A percentile compares a stretch with the other conserved stretches of the same genome.
phyloP scores from a whole-genome alignment of 2,888 invertebrate genomes.

The Epinotia ramella region DNA sequence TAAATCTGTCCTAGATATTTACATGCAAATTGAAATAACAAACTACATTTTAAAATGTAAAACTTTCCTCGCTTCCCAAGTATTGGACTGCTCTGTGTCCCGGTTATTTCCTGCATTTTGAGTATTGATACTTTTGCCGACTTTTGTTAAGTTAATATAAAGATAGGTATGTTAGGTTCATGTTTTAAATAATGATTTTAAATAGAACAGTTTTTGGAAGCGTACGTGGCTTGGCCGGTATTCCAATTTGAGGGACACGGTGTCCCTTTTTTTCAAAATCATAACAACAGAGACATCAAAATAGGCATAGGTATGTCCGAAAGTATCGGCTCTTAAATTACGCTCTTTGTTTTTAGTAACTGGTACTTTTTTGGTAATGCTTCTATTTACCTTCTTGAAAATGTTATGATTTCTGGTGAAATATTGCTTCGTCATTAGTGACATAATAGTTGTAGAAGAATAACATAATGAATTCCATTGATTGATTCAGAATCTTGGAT shows the following conservation, averaged over 20 bases:
- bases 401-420: neutral
- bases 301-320: too few species aligned
- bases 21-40: slow-evolving; percentile 28
- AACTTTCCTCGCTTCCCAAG: slow-evolving; percentile 20
- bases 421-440: too few species aligned
- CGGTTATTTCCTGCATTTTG: slow-evolving; percentile 27
- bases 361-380: too few species aligned
- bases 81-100: slow-evolving; percentile 9
- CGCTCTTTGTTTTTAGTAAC: too few species aligned
- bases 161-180: neutral
- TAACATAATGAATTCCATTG: neutral
- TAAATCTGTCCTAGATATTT: slow-evolving; percentile 8
- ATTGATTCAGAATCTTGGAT: too few species aligned
- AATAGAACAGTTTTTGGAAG: neutral
- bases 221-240: too few species aligned
- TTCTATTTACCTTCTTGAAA: too few species aligned
- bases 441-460: neutral
- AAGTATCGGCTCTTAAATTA: too few species aligned
- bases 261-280: too few species aligned
- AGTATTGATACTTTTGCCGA: slow-evolving; percentile 23
- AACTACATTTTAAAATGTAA: slow-evolving; percentile 9
- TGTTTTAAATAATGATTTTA: neutral
- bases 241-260: too few species aligned
- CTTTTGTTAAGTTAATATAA: slow-evolving; percentile 12
- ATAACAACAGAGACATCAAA: too few species aligned